phyloP scores from a whole-genome alignment of 2,113 vertebrate genomes.

The Colossoma macropomum region DNA sequence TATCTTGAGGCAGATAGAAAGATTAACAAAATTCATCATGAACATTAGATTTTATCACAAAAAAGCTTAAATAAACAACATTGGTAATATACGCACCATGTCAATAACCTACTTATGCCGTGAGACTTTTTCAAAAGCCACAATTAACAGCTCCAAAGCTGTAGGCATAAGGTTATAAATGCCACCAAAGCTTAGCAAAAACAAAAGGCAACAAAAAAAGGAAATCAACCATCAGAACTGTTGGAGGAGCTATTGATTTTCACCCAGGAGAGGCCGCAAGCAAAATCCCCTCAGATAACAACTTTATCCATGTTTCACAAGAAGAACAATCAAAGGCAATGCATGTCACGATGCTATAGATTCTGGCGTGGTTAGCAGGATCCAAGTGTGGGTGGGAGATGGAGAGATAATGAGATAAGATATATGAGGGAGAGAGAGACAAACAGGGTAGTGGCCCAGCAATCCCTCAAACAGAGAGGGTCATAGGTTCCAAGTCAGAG shows the following conservation, averaged over 20 bases:
- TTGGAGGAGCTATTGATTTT: constrained; percentile 17
- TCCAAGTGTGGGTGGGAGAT: neutral
- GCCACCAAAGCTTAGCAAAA: constrained; percentile 21
- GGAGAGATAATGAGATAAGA: constrained; percentile 9
- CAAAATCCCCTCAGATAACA: constrained; percentile 27
- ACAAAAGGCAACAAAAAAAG: neutral
- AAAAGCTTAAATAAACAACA: neutral
- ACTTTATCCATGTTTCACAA: constrained; percentile 24
- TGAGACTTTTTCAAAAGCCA: neutral
- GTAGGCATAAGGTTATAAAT: neutral
- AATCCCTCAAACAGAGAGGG: constrained; percentile 38
- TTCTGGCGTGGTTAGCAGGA: neutral
- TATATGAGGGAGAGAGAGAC: neutral
- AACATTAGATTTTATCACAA: neutral
- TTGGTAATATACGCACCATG: neutral
- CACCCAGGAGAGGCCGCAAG: neutral
- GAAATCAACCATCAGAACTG: neutral
- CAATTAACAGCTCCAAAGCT: constrained; percentile 16
- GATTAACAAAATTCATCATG: neutral
- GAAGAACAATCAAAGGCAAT: constrained; percentile 14
- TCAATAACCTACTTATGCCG: too few relatives aligned
- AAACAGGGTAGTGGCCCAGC: constrained; percentile 1
- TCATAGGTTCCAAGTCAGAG: constrained; percentile 5
- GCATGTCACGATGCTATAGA: neutral
- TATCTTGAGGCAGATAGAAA: neutral